These are phyloP conservation scores for Drosophila limbata DNA, from an alignment of 2,888 invertebrate species.

Conservation along the genomic window DNA sequence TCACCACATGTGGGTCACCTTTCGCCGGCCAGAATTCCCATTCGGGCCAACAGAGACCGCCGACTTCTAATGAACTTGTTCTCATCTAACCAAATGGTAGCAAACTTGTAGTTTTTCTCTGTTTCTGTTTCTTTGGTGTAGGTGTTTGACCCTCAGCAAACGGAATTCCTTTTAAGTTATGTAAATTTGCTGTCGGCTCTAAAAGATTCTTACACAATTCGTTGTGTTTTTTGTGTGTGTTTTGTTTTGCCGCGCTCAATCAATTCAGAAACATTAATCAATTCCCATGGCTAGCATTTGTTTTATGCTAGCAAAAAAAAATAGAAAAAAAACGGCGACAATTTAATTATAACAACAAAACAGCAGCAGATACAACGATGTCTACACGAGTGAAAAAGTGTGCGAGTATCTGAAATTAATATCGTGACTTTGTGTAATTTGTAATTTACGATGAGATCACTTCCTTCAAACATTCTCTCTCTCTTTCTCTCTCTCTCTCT, in stretches of 20 bases:
- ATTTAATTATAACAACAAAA: constrained; percentile 80
- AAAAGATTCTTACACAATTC: constrained; percentile 65
- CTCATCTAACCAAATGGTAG: constrained; percentile 35
- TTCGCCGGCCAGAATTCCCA: constrained; percentile 61
- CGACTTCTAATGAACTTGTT: constrained; percentile 73
- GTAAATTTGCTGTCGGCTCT: constrained; percentile 55
- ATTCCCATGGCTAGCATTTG: constrained; percentile 61
- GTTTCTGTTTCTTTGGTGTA: constrained; percentile 40
- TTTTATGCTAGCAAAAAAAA: constrained; percentile 32
- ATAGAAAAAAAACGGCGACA: constrained; percentile 59
- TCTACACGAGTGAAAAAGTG: constrained; percentile 41
- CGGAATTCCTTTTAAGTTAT: constrained; percentile 57
- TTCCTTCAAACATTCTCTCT: constrained; percentile 68
- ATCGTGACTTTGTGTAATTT: constrained; percentile 83
- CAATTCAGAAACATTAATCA: constrained; percentile 75
- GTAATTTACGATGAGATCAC: constrained; percentile 83
- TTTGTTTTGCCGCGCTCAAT: constrained; percentile 47
- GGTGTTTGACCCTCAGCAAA: constrained; percentile 73
- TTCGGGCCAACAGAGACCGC: constrained; percentile 2
- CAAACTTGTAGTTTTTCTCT: constrained; percentile 21
- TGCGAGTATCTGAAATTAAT: constrained; percentile 77
- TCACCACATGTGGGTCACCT: constrained; percentile 78
- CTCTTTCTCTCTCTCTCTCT: constrained; percentile 30
- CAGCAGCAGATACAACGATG: constrained; percentile 55
- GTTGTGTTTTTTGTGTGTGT: constrained; percentile 26